Base-by-base conservation (phyloP, 2,888 invertebrate species). In the Lucinisca nassula region DNA sequence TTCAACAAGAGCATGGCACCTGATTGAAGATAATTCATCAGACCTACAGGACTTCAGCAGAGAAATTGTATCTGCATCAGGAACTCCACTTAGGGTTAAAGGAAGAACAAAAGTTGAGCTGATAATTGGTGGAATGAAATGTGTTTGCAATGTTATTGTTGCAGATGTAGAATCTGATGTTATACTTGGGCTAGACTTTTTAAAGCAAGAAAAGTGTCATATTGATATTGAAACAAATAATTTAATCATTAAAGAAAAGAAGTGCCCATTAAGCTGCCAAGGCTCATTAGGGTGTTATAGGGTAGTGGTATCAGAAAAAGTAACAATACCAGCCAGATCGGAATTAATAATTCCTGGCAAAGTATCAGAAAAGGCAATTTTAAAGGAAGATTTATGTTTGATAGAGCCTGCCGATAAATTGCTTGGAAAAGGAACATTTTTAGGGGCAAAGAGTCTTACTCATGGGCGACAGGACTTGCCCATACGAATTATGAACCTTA, bases 401-500 rank as follows among this genome's bases (percentile, higher is more conserved):
- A 61, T 87, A 30, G 88, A 89, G 73, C 79, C 85, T 12, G 49
- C 35, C 14, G 75, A 79, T 8, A 49, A 45, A 0, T 45, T 70
- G 6, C 0, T 77, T 14, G 21, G 82, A 3, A 72, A 73, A 3
- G 61, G 58, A 21, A 37, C 37, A 37, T 73, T 83, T 0, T 55
- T 87, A 38, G 72, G 87, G 10, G 88, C 83, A 24, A 76, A 79
- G 79, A 32, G 82, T n/a, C 73, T 90, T 32, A 86, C 88, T 10
- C 14, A 75, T 24, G 45, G 45, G 32, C 40, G 55, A 30, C 82
- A 83, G 0, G 78, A 17, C n/a, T 79, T 87, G 2, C 87, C 89
- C 4, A 30, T 90, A 10, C 32, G 86, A 45, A 58, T 87, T 4
- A 85, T 84, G 82, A 89, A 91, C 80, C 30, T 87, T 14, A 76